Conservation (phyloP, 2,888 invertebrate species). For the Drosophila meridionalis region DNA sequence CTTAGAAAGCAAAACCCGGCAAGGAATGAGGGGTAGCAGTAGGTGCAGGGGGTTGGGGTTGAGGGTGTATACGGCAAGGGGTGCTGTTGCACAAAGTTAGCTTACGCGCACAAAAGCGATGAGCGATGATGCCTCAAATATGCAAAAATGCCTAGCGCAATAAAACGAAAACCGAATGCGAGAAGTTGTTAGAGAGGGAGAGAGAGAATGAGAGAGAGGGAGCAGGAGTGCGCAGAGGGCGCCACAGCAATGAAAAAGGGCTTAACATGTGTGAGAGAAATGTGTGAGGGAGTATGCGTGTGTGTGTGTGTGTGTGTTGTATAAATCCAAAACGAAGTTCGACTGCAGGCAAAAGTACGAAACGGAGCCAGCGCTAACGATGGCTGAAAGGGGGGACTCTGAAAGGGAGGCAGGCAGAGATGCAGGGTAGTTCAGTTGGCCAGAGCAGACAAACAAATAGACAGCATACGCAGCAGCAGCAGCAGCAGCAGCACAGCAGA, state of each 20-base stretch:
- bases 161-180: constrained; percentile 60
- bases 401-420: not conserved
- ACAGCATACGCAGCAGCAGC: constrained; percentile 34
- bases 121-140: constrained; percentile 81
- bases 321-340: constrained; percentile 71
- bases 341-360: constrained; percentile 70
- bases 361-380: constrained; percentile 62
- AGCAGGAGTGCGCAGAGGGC: constrained; percentile 12
- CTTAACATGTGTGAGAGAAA: constrained; percentile 44
- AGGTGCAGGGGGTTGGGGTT: not conserved
- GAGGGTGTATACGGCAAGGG: not conserved
- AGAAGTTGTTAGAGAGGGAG: constrained; percentile 10
- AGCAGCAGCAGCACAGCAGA: not conserved
- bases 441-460: constrained; percentile 62
- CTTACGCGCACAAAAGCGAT: constrained; percentile 79
- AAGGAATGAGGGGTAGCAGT: not conserved
- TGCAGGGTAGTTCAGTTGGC: constrained; percentile 53
- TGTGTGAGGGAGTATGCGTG: constrained; percentile 4
- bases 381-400: constrained; percentile 37
- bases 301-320: constrained; percentile 2
- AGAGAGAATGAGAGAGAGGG: not conserved
- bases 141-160: constrained; percentile 81
- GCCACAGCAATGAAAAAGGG: constrained; percentile 59
- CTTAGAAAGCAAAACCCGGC: constrained; percentile 58
- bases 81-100: constrained; percentile 41